Evolutionary conservation across 1,140 invertebrate genomes (phyloP).

Genomic region (Drosophila varians): DNA sequence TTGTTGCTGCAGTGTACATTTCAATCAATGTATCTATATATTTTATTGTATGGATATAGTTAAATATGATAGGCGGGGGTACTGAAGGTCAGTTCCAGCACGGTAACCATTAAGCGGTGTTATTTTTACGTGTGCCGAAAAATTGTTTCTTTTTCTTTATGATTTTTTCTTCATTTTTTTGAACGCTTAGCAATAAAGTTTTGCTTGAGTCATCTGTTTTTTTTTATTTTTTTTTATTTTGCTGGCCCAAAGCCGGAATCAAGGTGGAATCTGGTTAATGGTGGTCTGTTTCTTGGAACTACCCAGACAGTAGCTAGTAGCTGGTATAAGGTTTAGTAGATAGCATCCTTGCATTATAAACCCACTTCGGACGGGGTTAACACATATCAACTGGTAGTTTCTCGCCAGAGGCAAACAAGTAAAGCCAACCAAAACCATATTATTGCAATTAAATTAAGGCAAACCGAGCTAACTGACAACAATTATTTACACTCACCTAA

Average conservation of each 20-base stretch:
- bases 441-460: constrained; percentile 53
- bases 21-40: constrained; percentile 25
- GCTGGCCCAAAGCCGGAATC: constrained; percentile 32
- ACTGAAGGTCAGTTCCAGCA: constrained; percentile 27
- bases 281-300: constrained; percentile 1
- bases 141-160: constrained; percentile 45
- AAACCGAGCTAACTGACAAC: too few relatives aligned
- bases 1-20: constrained; percentile 28
- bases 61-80: constrained; percentile 11
- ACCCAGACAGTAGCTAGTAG: not conserved
- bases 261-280: constrained; percentile 48
- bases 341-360: constrained; percentile 26
- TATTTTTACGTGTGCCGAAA: constrained; percentile 58
- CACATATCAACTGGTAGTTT: constrained; percentile 23
- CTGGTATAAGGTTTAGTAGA: not conserved
- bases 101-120: constrained; percentile 14
- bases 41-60: constrained; percentile 32
- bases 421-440: constrained; percentile 29
- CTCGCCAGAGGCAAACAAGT: constrained; percentile 47
- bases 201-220: constrained; percentile 65
- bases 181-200: constrained; percentile 52
- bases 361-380: constrained; percentile 5
- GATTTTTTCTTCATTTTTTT: constrained; percentile 12
- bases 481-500: too few relatives aligned
- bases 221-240: constrained; percentile 52